Evolutionary conservation across 2,888 invertebrate genomes (phyloP), one percentile per base, ranked within the genome.

Genomic region (Aphodius granarius): DNA sequence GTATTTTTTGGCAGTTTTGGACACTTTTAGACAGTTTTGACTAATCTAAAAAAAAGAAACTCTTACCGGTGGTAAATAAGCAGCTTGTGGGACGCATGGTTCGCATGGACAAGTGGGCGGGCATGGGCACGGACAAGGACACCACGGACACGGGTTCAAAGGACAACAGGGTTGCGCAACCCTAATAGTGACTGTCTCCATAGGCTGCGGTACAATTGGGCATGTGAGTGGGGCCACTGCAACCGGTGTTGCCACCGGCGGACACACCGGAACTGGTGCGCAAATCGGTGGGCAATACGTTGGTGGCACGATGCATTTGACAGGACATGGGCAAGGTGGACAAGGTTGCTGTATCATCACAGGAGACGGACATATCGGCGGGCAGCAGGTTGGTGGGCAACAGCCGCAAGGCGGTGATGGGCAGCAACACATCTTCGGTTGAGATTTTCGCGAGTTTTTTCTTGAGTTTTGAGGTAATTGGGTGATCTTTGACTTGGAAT

Each of bases 81-180:
- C 43, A 43, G 43, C 43, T 43, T 43, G 43, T 43, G 43, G 43
- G 13, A 43, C 68, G 22, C 68, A 68, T 17, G 68, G 68, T 15
- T 19, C n/a, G 21, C 20, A 22, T 21, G 5, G 15, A 19, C 68
- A 68, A 4, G 68, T 19, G 20, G 19, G 20, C 13, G 68, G 68
- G n/a, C 68, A 22, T 1, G 68, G 68, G 6, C 20, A 18, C 9
- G 68, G 68, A 21, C 68, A 20, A 9, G 68, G 68, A 13, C n/a
- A 21, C 68, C 68, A 68, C 18, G 68, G 68, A n/a, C 68, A 68
- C 5, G 68, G 68, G 21, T 68, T 68, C 68, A 68, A 68, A 68
- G 68, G 68, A 17, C 18, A 19, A 9, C n/a, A 20, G 21, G 68
- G 68, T 68, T 68, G 68, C 9, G 68, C 68, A 19, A 68, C 68